Evolutionary conservation across 2,888 invertebrate species (phyloP), one percentile per base, ranked within the genome.

Genomic region (Tricholauxania praeusta): DNA sequence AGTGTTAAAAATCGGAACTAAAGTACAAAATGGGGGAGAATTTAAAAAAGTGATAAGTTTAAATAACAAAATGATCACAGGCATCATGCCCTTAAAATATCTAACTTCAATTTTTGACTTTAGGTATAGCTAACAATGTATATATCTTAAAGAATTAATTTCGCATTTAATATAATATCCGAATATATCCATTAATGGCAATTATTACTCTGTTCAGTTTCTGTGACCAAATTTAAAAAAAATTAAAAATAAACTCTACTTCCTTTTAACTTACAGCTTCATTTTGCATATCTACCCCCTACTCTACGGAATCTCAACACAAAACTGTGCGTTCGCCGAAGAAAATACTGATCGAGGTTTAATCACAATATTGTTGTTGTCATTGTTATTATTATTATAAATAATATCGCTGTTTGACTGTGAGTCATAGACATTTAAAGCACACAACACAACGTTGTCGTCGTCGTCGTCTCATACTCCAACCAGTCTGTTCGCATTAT

Each of bases 201-300:
- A 10, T 39, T 39, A 39, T 32, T 49, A 48, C 22, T 72, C 57
- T 49, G 14, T 63, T 65, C 63, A 70, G 39, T 62, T 62, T 28
- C 49, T 64, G 22, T 15, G 52, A 15, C 51, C 67, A 51, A 19
- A 47, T 47, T 28, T 59, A 49, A 48, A 57, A 53, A 39, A 52
- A 17, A 65, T 52, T 17, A 48, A 64, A n/a, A 63, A 62, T 22
- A 62, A 52, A 51, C 17, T 57, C 39, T 48, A 53, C n/a, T 69
- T 49, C 66, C n/a, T 51, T 28, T 51, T 52, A 57, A 53, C 63
- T 72, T 39, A 49, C 39, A 39, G 22, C 39, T 66, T 49, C 72
- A 74, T 66, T 69, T 76, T 57, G 65, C 69, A 66, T 71, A 69
- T 12, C 63, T 72, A 57, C 59, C 64, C 17, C 17, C 49, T 51